Evolutionary conservation across 2,888 invertebrate species (phyloP), one percentile per base, ranked within the genome.

Genomic region (Allophyes oxyacanthae): DNA sequence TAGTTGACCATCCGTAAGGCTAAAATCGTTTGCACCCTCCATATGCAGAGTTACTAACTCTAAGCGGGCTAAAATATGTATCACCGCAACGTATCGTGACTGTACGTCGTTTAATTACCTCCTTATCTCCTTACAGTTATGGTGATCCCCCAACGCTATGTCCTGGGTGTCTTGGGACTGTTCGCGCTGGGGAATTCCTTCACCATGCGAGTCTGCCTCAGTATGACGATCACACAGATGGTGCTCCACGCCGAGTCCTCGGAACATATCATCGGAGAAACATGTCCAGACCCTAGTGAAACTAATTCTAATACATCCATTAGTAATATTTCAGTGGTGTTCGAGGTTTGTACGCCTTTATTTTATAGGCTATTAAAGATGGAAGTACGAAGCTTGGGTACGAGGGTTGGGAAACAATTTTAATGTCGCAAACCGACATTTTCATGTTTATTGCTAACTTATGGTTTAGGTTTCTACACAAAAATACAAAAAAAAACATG

Each of bases 171-270:
- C 6, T 94, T 97, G 95, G 96, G 96, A 7, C 94, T 97, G 65
- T 90, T 96, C 61, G 96, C 96, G 0, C 87, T 97, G 55, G 94
- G 95, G 30, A 96, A 96, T 81, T 96, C 96, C 6, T 97, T 96
- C 78, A 96, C 96, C 28, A 96, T 97, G 96, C 91, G 97, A 15
- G 95, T 96, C 1, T 96, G 96, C 62, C 92, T 97, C 11, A 96
- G 96, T 37, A 95, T 96, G 80, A 95, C 96, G 1, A 96, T 97
- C 32, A 96, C 96, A 1, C 95, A 96, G 72, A 96, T 97, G 95
- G 95, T 96, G 0, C 76, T 84, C 0, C 81, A 88, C 4, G 71
- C 84, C 0, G 79, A 85, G 1, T 49, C 85, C 0, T 65, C 85
- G 0, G 88, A 85, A 54, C 87, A 90, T 34, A 91, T 91, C 0